A percentile compares a stretch with the other conserved stretches of the same genome.
These are phyloP conservation scores for Ephestia elutella DNA, from an alignment of 1,140 invertebrate genomes.

Conservation along the genomic window DNA sequence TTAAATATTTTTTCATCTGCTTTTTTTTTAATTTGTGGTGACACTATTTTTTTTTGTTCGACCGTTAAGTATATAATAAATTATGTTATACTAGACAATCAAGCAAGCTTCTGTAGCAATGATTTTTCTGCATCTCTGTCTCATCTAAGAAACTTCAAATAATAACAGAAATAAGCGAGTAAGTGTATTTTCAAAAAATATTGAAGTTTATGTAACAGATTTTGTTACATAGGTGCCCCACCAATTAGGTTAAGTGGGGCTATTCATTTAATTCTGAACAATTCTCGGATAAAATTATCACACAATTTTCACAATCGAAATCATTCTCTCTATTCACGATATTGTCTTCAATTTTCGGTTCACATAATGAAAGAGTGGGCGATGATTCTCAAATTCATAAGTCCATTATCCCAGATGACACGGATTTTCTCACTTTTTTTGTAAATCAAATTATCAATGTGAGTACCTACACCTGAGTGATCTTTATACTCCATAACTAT, in stretches of 20 bases:
- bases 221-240: too few species aligned
- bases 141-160: too few species aligned
- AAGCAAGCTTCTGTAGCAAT: too few species aligned
- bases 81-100: too few species aligned
- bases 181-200: too few species aligned
- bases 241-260: neutral
- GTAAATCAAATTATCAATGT: slow-evolving; percentile 29
- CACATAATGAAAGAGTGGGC: slow-evolving; percentile 49
- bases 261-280: neutral
- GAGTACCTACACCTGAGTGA: slow-evolving; percentile 13
- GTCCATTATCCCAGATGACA: slow-evolving; percentile 69
- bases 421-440: slow-evolving; percentile 47
- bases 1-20: neutral
- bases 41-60: too few species aligned
- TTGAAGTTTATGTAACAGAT: too few species aligned
- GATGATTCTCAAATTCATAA: slow-evolving; percentile 39
- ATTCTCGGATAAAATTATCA: neutral
- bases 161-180: too few species aligned
- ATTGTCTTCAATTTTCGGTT: neutral
- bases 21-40: neutral
- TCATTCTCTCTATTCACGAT: neutral
- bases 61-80: too few species aligned
- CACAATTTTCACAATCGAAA: neutral
- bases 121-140: too few species aligned
- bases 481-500: slow-evolving; percentile 24